Base-by-base conservation (phyloP, 2,797 vertebrate genomes). In the Lithobates pipiens region DNA sequence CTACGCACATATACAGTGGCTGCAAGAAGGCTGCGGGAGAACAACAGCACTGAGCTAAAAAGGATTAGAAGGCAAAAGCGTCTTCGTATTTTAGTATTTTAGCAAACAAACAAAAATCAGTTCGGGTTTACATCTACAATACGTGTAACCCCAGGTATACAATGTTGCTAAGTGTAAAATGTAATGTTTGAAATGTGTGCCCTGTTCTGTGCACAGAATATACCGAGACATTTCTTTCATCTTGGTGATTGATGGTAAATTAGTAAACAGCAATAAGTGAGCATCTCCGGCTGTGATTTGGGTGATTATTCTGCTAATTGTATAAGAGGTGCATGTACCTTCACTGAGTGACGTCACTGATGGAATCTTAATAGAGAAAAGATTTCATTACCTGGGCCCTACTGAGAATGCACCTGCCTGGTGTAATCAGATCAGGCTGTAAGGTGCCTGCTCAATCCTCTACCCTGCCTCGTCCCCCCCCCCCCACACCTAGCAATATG, bases 381-480 rank as follows among this genome's bases (percentile, higher is more conserved):
- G 85, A 88, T 86, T 93, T 91, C 91, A 89, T 91, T 92, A 91
- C 91, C 88, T 34, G 85, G 88, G 78, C 18, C 5, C 9, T 91
- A 92, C 91, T 94, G 93, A 94, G 94, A 93, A 94, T 92, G 89
- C 95, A 95, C 94, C 94, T 94, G 94, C 93, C 92, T 91, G 90
- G 90, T 92, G 92, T 94, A 91, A 94, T 94, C 88, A 92, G 86
- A 50, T 88, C 11, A n/a, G 89, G 92, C 91, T 93, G 91, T 90
- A 88, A n/a, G 88, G 87, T 89, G 87, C 89, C 83, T 32, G 3
- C 82, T 42, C 27, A 82, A 23, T 88, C 84, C 44, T 0, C 44
- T 34, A 15, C 0, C 7, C 86, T 23, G 67, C 23, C 57, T 84
- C 8, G 67, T 1, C 39, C 36, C 61, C 69, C 27, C 25, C 21